Conservation (phyloP, 2,888 invertebrate species). For the Steinernema carpocapsae region DNA sequence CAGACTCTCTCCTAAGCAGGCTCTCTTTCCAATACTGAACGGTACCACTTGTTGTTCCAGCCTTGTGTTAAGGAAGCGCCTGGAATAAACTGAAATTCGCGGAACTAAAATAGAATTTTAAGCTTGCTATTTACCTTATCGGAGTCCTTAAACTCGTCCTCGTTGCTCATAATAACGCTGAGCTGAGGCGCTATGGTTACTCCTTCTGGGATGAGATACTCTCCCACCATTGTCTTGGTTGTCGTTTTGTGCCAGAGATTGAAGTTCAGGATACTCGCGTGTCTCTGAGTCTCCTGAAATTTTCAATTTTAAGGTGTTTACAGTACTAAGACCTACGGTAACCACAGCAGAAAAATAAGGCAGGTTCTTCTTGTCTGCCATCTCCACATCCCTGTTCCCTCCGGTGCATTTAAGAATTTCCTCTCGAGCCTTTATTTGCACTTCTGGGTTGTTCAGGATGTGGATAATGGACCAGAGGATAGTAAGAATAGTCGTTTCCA, state of each 20-base stretch:
- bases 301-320: not conserved
- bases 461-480: slow-evolving; percentile 38
- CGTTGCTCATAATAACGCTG: slow-evolving; percentile 45
- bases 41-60: slow-evolving; percentile 50
- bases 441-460: slow-evolving; percentile 38
- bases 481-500: slow-evolving; percentile 42
- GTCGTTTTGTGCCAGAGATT: slow-evolving; percentile 27
- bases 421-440: slow-evolving; percentile 37
- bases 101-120: not conserved
- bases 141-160: slow-evolving; percentile 45
- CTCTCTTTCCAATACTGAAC: slow-evolving; percentile 52
- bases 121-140: not conserved
- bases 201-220: slow-evolving; percentile 44
- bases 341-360: slow-evolving; percentile 36
- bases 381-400: slow-evolving; percentile 33
- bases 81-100: slow-evolving; percentile 45
- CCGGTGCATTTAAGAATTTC: slow-evolving; percentile 40
- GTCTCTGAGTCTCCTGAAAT: slow-evolving; percentile 37
- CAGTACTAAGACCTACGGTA: not conserved
- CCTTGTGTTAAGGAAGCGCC: slow-evolving; percentile 46
- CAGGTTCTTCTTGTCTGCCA: slow-evolving; percentile 38
- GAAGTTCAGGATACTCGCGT: slow-evolving; percentile 36
- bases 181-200: slow-evolving; percentile 46
- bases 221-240: slow-evolving; percentile 24
- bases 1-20: slow-evolving; percentile 51